Evolutionary conservation across 37 sponge, comb jelly and placozoan genomes (phyloP).

Genomic region (Mnemiopsis leidyi): DNA sequence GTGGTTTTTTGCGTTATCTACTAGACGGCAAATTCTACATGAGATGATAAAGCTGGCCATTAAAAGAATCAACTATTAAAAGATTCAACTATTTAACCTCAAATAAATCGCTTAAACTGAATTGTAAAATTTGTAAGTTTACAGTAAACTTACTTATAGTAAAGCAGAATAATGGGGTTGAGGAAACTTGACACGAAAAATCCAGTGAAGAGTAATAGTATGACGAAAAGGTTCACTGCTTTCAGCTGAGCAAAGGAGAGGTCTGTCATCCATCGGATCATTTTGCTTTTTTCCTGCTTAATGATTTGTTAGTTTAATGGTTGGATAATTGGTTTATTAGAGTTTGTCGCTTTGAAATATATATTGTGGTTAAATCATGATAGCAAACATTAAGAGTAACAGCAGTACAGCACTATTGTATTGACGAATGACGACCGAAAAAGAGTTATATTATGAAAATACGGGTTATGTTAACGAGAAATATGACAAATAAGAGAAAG

Average conservation of each 20-base stretch:
- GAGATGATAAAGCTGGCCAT: too few relatives aligned
- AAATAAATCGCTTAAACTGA: not conserved
- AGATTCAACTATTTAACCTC: not conserved
- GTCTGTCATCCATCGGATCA: conserved; percentile 42
- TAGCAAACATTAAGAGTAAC: too few relatives aligned
- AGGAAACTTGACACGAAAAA: not conserved
- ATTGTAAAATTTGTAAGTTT: not conserved
- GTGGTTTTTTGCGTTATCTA: not conserved
- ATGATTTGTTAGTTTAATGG: too few relatives aligned
- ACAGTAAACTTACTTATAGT: conserved; percentile 11
- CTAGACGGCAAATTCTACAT: too few relatives aligned
- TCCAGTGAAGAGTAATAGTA: not conserved
- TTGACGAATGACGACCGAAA: too few relatives aligned
- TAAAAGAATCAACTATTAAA: too few relatives aligned
- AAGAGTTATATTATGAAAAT: too few relatives aligned
- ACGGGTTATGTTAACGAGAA: too few relatives aligned
- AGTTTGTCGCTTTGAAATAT: too few relatives aligned
- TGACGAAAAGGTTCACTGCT: not conserved
- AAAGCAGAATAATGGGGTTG: conserved; percentile 26
- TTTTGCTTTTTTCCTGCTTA: not conserved
- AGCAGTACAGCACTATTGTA: too few relatives aligned
- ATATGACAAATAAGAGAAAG: not conserved
- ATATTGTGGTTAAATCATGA: too few relatives aligned
- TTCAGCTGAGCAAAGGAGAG: not conserved
- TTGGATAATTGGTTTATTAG: too few relatives aligned